phyloP scores from a whole-genome alignment of 2,888 invertebrate species.

The Eupithecia insigniata region DNA sequence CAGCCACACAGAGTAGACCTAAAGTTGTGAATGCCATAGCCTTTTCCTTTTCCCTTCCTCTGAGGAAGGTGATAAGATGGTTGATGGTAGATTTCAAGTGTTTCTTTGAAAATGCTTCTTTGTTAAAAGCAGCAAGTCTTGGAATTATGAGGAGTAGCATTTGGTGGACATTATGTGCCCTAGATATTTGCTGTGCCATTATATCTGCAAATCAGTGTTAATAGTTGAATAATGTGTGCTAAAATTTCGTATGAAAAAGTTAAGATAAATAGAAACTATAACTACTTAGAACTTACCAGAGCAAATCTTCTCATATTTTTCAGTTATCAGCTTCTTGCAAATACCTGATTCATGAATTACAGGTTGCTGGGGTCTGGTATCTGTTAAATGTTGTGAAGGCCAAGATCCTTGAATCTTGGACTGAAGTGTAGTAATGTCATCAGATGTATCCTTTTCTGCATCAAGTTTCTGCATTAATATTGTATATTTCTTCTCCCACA shows the following conservation, averaged over 20 bases:
- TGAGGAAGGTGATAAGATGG: slow-evolving; percentile 90
- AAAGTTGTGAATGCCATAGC: slow-evolving; percentile 95
- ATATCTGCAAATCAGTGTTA: slow-evolving; percentile 82
- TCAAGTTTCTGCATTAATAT: slow-evolving; percentile 86
- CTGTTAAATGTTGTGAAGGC: slow-evolving; percentile 61
- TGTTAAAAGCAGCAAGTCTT: slow-evolving; percentile 95
- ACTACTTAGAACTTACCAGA: slow-evolving; percentile 67
- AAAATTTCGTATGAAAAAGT: not conserved
- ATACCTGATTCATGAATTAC: slow-evolving; percentile 90
- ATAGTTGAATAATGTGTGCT: slow-evolving; percentile 2
- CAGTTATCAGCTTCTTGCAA: slow-evolving; percentile 92
- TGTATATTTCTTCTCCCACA: slow-evolving; percentile 93
- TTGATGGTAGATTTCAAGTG: slow-evolving; percentile 90
- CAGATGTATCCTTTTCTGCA: slow-evolving; percentile 73
- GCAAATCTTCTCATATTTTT: slow-evolving; percentile 93
- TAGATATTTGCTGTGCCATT: slow-evolving; percentile 91
- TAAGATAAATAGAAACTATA: not conserved
- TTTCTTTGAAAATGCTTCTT: slow-evolving; percentile 89
- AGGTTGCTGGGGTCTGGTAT: slow-evolving; percentile 69
- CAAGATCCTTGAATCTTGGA: slow-evolving; percentile 73
- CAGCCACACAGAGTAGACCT: slow-evolving; percentile 96
- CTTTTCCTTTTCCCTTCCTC: slow-evolving; percentile 93
- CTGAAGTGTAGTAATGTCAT: slow-evolving; percentile 83
- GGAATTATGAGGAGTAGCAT: slow-evolving; percentile 94
- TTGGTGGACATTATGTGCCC: slow-evolving; percentile 93